Conservation (phyloP, 2,888 invertebrate genomes). For the Aquatica leii region DNA sequence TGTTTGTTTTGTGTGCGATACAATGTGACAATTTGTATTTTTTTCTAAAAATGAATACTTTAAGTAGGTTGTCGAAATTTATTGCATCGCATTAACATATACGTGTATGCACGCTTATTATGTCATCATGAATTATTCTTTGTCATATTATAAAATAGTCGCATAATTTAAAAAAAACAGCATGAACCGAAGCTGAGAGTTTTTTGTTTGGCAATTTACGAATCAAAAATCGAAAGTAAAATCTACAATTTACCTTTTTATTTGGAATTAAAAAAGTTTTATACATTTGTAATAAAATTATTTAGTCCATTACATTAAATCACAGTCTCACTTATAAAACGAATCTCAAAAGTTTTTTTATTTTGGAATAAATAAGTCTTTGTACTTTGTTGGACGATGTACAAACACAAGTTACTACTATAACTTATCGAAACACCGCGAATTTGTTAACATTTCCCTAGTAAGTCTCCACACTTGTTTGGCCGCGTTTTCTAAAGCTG, state of each 20-base stretch:
- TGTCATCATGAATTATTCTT: too few species aligned
- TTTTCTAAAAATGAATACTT: too few species aligned
- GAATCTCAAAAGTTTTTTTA: slow-evolving; percentile 1
- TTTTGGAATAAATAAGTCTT: slow-evolving; percentile 16
- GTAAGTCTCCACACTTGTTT: slow-evolving; percentile 94
- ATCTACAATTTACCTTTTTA: slow-evolving; percentile 24
- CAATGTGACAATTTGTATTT: too few species aligned
- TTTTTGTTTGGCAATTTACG: too few species aligned
- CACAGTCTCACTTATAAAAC: slow-evolving; percentile 40
- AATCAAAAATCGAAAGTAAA: too few species aligned
- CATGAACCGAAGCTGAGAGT: too few species aligned
- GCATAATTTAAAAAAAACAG: too few species aligned
- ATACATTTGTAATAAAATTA: slow-evolving; percentile 17
- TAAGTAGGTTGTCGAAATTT: too few species aligned
- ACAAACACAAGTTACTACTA: slow-evolving; percentile 58
- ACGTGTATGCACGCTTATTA: too few species aligned
- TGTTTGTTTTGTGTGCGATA: too few species aligned
- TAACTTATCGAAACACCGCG: slow-evolving; percentile 89
- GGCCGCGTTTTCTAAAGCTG: slow-evolving; percentile 89
- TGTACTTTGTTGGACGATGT: slow-evolving; percentile 8
- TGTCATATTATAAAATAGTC: too few species aligned
- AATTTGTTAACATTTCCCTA: slow-evolving; percentile 89
- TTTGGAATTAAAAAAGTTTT: slow-evolving; percentile 24
- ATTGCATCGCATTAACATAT: too few species aligned
- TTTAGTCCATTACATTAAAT: slow-evolving; percentile 38